Evolutionary conservation across 2,113 vertebrate genomes (phyloP).

Genomic region (Pongo abelii): DNA sequence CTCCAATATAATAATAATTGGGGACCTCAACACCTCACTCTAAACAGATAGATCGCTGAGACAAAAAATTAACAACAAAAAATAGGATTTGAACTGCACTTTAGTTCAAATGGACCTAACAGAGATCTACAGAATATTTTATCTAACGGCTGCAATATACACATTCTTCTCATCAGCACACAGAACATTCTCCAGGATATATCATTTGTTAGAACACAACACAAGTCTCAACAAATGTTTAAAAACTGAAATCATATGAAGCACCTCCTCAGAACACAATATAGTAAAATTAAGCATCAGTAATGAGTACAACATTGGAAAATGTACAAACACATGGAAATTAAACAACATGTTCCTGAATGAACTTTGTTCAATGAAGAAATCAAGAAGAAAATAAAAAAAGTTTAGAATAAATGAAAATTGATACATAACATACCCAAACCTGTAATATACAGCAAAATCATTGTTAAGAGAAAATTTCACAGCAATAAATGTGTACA

Average conservation of each 20-base stretch:
- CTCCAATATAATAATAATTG: too few species aligned
- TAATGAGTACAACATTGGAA: neutral
- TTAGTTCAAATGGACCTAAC: too few species aligned
- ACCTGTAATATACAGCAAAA: neutral
- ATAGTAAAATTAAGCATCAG: neutral
- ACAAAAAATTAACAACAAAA: too few species aligned
- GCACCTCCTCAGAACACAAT: neutral
- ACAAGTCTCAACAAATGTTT: neutral
- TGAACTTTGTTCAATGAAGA: neutral
- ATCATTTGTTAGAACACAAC: neutral
- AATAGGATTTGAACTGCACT: too few species aligned
- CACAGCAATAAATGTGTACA: neutral
- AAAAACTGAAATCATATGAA: neutral
- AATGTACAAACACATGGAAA: neutral
- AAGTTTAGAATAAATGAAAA: neutral
- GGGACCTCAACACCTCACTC: too few species aligned
- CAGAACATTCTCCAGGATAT: neutral
- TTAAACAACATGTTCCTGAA: neutral
- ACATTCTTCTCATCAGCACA: neutral
- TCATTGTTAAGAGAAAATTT: neutral
- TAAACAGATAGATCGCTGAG: too few species aligned
- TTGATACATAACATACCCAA: neutral
- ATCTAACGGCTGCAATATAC: neutral
- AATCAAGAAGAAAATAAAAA: neutral
- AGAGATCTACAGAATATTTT: neutral